Conservation (phyloP, 2,797 vertebrate species). For the Adelosebastes latens region DNA sequence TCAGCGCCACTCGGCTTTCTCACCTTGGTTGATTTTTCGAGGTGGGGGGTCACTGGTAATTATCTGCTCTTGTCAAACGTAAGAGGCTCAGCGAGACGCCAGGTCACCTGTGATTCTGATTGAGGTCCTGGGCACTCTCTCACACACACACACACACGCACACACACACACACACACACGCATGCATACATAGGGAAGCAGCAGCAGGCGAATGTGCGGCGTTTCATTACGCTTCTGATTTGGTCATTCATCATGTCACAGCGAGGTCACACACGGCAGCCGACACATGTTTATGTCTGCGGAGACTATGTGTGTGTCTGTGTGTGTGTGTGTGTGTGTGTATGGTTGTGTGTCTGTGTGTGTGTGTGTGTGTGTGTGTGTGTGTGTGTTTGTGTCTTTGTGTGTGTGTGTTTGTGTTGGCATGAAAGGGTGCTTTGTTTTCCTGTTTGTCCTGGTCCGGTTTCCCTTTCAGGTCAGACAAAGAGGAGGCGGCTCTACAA, state of each 20-base stretch:
- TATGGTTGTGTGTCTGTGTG: neutral
- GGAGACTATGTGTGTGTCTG: neutral
- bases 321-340: neutral
- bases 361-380: neutral
- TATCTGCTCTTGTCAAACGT: constrained; percentile 65
- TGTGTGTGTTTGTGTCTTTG: neutral
- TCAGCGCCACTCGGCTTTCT: neutral
- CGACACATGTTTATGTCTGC: constrained; percentile 54
- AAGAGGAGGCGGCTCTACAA: neutral
- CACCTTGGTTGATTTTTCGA: constrained; percentile 37
- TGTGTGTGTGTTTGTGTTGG: neutral
- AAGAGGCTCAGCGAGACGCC: constrained; percentile 39
- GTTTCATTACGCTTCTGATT: constrained; percentile 74
- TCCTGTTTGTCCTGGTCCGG: neutral
- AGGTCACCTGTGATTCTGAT: constrained; percentile 70
- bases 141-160: constrained; percentile 13
- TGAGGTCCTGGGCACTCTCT: constrained; percentile 43
- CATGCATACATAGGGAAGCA: constrained; percentile 28
- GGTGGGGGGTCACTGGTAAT: constrained; percentile 59
- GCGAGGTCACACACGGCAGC: constrained; percentile 56
- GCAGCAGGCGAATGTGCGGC: constrained; percentile 47
- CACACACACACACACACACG: constrained; percentile 1
- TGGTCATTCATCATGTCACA: constrained; percentile 75
- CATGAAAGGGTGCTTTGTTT: constrained; percentile 21
- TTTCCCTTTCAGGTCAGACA: neutral